Base-by-base conservation (phyloP, 2,888 invertebrate genomes). In the Acrocyrtus sp. region DNA sequence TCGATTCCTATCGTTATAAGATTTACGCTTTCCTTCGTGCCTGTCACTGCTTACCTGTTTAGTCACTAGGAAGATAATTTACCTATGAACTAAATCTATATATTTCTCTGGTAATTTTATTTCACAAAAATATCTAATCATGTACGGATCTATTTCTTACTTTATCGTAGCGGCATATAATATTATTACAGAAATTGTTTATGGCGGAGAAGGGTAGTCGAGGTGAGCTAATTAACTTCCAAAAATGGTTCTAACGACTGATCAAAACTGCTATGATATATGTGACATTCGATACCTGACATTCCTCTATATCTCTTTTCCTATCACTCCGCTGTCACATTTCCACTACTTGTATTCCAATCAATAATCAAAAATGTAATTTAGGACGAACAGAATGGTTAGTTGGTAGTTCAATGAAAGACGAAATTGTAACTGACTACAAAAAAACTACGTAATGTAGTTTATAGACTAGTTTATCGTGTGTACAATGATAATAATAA, bases 251-350 rank as follows among this genome's bases (percentile, higher is more conserved):
- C 12, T 21, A 19, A 21, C 3, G 56, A 56, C 56, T 56, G 41
- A 56, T 54, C 29, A 27, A 29, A 53, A 54, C 15, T 41, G n/a
- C 43, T 24, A 26, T n/a, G 26, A 10, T 22, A 27, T 27, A 26
- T 51, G n/a, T 53, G 50, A 50, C 66, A 66, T 66, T 56, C 48
- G 21, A 50, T 68, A 53, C 26, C 68, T 60, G 60, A 68, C 68
- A 68, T 68, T 68, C 68, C 68, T 58, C 27, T 58, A 48, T 34
- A 3, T n/a, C 51, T 27, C 4, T 22, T 6, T 60, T 60, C 47
- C 27, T 50, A 12, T 53, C 27, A n/a, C 12, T 53, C 10, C 17
- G 53, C 15, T 50, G 21, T 12, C 10, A 27, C n/a, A 53, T 26
- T 50, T 22, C 21, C 10, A 51, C 6, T 21, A 1, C 10, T 21